Conservation (phyloP, 1,140 invertebrate species). For the Drosophila ercepeae region DNA sequence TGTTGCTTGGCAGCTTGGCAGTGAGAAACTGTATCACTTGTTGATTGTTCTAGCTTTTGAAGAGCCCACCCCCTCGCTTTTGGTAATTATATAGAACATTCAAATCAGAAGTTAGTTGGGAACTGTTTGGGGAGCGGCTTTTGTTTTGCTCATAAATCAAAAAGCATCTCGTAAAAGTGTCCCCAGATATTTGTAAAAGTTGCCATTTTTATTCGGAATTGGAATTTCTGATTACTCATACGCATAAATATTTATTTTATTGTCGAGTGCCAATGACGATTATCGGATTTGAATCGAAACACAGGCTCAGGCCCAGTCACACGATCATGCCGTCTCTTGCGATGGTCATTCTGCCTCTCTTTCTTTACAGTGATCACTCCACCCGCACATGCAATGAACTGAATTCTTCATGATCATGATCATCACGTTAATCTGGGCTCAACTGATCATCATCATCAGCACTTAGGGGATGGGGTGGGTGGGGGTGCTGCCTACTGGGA, state of each 20-base stretch:
- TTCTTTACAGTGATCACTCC: slow-evolving; percentile 36
- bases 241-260: slow-evolving; percentile 66
- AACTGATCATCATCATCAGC: slow-evolving; percentile 43
- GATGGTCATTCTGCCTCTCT: neutral
- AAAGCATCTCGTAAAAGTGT: slow-evolving; percentile 16
- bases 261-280: slow-evolving; percentile 27
- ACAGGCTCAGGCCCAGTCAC: slow-evolving; percentile 34
- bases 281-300: slow-evolving; percentile 30
- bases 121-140: slow-evolving; percentile 5
- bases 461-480: neutral
- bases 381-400: slow-evolving; percentile 57
- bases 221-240: slow-evolving; percentile 52
- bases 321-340: slow-evolving; percentile 25
- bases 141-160: slow-evolving; percentile 22
- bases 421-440: slow-evolving; percentile 36
- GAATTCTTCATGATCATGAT: slow-evolving; percentile 57
- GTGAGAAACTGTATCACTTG: slow-evolving; percentile 43
- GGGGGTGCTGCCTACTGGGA: neutral
- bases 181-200: slow-evolving; percentile 17
- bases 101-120: slow-evolving; percentile 19
- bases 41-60: slow-evolving; percentile 25
- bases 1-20: slow-evolving; percentile 4
- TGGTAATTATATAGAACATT: slow-evolving; percentile 29
- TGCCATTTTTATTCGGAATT: slow-evolving; percentile 1
- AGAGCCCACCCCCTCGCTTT: slow-evolving; percentile 21